Percentiles rank a stretch among this genome's conserved stretches.
Evolutionary conservation across 2,888 invertebrate species (phyloP).

Genomic region (Lepidocyrtoides sp.): DNA sequence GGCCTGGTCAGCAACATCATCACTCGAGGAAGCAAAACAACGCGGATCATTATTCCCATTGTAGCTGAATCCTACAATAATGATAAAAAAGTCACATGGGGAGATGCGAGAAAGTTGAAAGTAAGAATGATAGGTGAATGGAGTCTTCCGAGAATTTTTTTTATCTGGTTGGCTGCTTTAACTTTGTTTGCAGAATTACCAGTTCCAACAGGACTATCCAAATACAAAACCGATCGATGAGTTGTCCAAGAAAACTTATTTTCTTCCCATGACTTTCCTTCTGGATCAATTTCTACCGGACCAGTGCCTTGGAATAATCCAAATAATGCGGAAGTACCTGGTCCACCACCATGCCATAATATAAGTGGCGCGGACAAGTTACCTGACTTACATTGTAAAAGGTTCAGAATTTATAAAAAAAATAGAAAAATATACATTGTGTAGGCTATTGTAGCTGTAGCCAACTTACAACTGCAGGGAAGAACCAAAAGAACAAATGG

Average conservation of each 20-base stretch:
- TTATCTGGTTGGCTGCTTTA: background rate
- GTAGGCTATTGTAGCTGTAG: no score
- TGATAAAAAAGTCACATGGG: background rate
- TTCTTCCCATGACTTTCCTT: constrained; percentile 88
- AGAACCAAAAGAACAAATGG: constrained; percentile 97
- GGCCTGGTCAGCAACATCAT: constrained; percentile 92
- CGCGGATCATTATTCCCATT: constrained; percentile 90
- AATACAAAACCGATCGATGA: constrained; percentile 94
- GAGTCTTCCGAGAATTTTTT: background rate
- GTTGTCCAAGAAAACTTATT: constrained; percentile 92
- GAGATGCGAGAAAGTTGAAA: background rate
- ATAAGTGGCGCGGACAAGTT: constrained; percentile 86
- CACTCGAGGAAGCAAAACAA: constrained; percentile 93
- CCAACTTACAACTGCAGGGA: constrained; percentile 90
- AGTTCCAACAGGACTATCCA: constrained; percentile 97
- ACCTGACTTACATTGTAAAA: constrained; percentile 51
- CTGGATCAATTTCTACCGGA: constrained; percentile 87
- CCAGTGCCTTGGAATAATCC: constrained; percentile 89
- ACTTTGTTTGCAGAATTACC: constrained; percentile 83
- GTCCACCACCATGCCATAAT: constrained; percentile 89
- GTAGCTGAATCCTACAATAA: constrained; percentile 92
- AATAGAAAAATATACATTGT: background rate
- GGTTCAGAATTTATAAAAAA: background rate
- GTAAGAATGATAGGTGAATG: no score
- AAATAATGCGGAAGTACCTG: constrained; percentile 88